These are phyloP conservation scores for Phoenoteleia sp. DNA, from an alignment of 2,888 invertebrate species.

Conservation along the genomic window DNA sequence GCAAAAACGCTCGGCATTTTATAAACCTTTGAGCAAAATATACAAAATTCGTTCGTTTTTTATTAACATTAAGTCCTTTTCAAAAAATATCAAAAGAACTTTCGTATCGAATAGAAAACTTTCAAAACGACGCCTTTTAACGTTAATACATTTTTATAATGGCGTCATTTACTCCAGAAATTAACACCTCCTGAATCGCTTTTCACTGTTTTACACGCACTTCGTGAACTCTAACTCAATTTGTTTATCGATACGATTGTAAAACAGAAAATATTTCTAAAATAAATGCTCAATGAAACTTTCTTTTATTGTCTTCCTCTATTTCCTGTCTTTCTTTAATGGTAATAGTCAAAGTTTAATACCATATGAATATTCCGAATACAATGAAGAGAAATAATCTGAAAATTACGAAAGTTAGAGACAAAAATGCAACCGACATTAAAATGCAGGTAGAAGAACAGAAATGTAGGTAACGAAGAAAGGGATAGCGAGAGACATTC, in stretches of 20 bases:
- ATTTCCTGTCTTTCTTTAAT: too few relatives aligned
- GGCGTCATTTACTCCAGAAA: neutral
- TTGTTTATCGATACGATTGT: too few relatives aligned
- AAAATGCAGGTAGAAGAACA: constrained; percentile 37
- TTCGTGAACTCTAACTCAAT: too few relatives aligned
- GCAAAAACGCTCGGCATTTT: neutral
- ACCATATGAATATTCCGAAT: neutral
- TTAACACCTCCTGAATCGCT: neutral
- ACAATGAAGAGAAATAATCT: constrained; percentile 17
- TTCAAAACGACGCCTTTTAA: constrained; percentile 1
- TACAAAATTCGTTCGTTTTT: neutral
- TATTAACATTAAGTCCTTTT: neutral
- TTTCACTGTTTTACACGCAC: too few relatives aligned
- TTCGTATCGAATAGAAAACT: neutral
- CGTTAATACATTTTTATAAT: neutral
- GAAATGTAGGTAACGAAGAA: constrained; percentile 6
- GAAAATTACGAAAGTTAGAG: constrained; percentile 37
- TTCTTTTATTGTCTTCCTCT: too few relatives aligned
- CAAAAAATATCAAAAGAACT: neutral
- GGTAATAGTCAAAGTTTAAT: constrained; percentile 1
- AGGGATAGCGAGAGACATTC: neutral
- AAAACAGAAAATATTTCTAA: too few relatives aligned
- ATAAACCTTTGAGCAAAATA: constrained; percentile 13
- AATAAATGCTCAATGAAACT: too few relatives aligned
- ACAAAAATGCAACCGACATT: constrained; percentile 33